These are phyloP conservation scores for Lathronympha strigana DNA, from an alignment of 2,888 invertebrate genomes.

Conservation along the genomic window DNA sequence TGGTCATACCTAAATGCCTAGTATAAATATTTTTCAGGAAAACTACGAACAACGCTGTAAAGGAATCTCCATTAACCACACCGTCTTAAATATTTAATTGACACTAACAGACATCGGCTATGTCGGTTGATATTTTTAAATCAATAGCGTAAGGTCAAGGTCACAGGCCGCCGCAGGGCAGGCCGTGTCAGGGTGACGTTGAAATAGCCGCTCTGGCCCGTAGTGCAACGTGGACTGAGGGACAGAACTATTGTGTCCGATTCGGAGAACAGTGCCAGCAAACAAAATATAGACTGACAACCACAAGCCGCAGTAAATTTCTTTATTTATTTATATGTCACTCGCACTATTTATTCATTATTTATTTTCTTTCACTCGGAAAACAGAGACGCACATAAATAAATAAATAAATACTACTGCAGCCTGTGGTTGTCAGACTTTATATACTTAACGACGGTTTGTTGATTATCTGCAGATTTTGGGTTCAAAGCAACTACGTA, in stretches of 20 bases:
- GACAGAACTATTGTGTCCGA: conserved; percentile 22
- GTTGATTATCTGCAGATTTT: too few species aligned
- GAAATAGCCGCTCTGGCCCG: conserved; percentile 14
- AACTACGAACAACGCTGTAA: not conserved
- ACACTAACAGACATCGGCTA: not conserved
- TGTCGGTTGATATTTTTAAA: conserved; percentile 19
- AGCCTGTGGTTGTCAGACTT: too few species aligned
- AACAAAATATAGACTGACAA: not conserved
- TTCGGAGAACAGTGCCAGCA: too few species aligned
- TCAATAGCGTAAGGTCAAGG: conserved; percentile 27
- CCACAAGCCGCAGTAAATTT: not conserved
- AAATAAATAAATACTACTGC: too few species aligned
- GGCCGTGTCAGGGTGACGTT: conserved; percentile 11
- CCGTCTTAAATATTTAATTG: conserved; percentile 13
- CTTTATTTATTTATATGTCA: conserved; percentile 1
- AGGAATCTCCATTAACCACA: not conserved
- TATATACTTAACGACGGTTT: too few species aligned
- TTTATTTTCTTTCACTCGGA: too few species aligned
- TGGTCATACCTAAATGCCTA: too few species aligned
- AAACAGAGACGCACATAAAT: too few species aligned
- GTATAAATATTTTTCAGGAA: too few species aligned
- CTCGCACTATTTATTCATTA: too few species aligned
- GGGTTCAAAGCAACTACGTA: too few species aligned
- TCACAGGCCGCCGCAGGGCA: conserved; percentile 31
- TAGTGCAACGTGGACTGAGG: conserved; percentile 26